Evolutionary conservation across 64 coral and sea anemone genomes (phyloP).

Genomic region (Stylophora pistillata): DNA sequence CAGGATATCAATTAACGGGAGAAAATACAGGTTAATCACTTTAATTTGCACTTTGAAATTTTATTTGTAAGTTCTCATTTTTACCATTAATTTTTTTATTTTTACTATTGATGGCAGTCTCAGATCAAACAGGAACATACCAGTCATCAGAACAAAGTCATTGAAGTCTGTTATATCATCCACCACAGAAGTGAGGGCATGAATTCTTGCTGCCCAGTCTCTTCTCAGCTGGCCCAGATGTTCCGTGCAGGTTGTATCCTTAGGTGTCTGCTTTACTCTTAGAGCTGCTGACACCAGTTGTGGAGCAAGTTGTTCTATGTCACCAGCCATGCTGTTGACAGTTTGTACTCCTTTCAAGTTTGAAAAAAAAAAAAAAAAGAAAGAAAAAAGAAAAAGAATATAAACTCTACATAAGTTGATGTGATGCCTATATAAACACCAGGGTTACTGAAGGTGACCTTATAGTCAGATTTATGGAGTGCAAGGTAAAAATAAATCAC

Average conservation of each 20-base stretch:
- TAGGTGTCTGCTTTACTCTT: conserved; percentile 58
- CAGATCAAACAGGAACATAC: background rate
- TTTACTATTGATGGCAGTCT: background rate
- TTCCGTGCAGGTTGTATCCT: conserved; percentile 43
- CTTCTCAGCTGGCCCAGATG: conserved; percentile 64
- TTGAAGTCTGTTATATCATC: conserved; percentile 83
- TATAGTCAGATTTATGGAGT: too few relatives aligned
- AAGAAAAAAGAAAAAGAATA: background rate
- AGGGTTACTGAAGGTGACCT: too few relatives aligned
- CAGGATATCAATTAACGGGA: too few relatives aligned
- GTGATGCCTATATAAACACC: too few relatives aligned
- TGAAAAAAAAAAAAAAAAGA: background rate
- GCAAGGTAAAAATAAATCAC: too few relatives aligned
- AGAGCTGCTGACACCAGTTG: conserved; percentile 56
- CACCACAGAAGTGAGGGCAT: conserved; percentile 62
- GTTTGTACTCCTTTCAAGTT: conserved; percentile 69
- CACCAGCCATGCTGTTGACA: conserved; percentile 55
- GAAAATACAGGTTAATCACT: too few relatives aligned
- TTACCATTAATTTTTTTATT: too few relatives aligned
- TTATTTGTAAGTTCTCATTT: too few relatives aligned
- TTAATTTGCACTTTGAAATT: too few relatives aligned
- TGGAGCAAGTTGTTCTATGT: conserved; percentile 73
- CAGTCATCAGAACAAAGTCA: conserved; percentile 76
- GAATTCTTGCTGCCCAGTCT: conserved; percentile 79
- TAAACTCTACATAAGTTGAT: background rate